A percentile compares a stretch with the other conserved stretches of the same genome.
Evolutionary conservation across 2,797 vertebrate species (phyloP).

Genomic region (Tamandua tetradactyla): DNA sequence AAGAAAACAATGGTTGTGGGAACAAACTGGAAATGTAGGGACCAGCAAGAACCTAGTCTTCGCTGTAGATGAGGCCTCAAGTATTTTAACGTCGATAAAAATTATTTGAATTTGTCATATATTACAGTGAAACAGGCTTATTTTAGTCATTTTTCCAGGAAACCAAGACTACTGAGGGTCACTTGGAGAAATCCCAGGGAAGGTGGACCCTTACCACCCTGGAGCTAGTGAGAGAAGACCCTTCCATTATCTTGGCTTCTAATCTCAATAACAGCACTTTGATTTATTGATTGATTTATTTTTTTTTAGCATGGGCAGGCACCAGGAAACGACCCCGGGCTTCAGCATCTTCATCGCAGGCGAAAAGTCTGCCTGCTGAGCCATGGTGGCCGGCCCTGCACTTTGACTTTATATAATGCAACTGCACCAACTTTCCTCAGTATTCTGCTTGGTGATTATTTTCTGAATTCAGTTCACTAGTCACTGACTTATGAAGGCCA

Average conservation of each 20-base stretch:
- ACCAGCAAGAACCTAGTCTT: too few relatives aligned
- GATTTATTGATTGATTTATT: too few relatives aligned
- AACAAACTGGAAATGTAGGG: not conserved
- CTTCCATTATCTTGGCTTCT: not conserved
- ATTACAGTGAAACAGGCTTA: constrained; percentile 9
- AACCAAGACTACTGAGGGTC: not conserved
- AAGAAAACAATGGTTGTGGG: not conserved
- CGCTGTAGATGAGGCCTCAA: constrained; percentile 9
- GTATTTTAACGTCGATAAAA: too few relatives aligned
- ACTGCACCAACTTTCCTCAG: not conserved
- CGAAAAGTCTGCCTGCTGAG: too few relatives aligned
- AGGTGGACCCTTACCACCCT: not conserved
- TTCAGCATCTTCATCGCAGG: too few relatives aligned
- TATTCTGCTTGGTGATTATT: not conserved
- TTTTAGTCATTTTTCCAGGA: not conserved
- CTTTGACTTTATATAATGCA: not conserved
- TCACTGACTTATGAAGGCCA: not conserved
- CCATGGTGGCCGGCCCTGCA: too few relatives aligned
- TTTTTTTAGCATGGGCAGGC: too few relatives aligned
- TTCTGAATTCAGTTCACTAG: constrained; percentile 14
- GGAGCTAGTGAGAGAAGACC: not conserved
- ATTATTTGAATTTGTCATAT: not conserved
- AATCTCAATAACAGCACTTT: not conserved
- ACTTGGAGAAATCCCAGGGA: not conserved
- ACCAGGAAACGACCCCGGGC: too few relatives aligned